Percentiles rank a stretch among this genome's conserved stretches.
These are phyloP conservation scores for Eurosta solidaginis DNA, from an alignment of 1,140 invertebrate genomes.

Conservation along the genomic window DNA sequence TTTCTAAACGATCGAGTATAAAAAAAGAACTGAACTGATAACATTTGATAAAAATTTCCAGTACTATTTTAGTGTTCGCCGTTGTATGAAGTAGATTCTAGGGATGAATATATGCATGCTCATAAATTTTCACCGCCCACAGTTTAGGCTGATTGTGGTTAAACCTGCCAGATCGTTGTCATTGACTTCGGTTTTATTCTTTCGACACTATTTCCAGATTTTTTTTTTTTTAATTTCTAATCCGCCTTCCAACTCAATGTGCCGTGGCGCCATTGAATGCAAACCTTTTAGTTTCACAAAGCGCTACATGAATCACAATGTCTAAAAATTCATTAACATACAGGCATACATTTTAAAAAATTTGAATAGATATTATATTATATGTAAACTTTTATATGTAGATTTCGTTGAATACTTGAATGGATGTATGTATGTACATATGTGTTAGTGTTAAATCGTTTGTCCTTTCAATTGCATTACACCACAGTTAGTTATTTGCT, in stretches of 20 bases:
- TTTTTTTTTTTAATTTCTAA: not conserved
- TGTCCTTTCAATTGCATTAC: not conserved
- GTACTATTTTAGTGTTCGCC: too few species aligned
- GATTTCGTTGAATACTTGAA: not conserved
- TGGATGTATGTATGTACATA: not conserved
- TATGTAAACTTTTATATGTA: not conserved
- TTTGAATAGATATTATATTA: not conserved
- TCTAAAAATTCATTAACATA: not conserved
- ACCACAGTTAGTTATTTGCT: not conserved
- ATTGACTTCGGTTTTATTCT: conserved; percentile 16
- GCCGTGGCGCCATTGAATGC: too few species aligned
- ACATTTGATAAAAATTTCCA: too few species aligned
- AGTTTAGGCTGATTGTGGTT: conserved; percentile 6
- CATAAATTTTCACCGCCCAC: not conserved
- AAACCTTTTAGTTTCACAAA: not conserved
- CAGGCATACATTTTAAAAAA: not conserved
- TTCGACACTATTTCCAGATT: not conserved
- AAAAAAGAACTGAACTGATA: too few species aligned
- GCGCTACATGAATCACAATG: conserved; percentile 1
- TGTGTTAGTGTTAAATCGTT: too few species aligned
- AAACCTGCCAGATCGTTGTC: conserved; percentile 7
- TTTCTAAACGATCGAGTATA: too few species aligned
- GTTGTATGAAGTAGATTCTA: too few species aligned
- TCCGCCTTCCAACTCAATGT: not conserved
- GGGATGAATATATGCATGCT: not conserved